A percentile compares a stretch with the other conserved stretches of the same genome.
These are phyloP conservation scores for Pseudomyrmex sp. DNA, from an alignment of 1,140 invertebrate species.

Conservation along the genomic window DNA sequence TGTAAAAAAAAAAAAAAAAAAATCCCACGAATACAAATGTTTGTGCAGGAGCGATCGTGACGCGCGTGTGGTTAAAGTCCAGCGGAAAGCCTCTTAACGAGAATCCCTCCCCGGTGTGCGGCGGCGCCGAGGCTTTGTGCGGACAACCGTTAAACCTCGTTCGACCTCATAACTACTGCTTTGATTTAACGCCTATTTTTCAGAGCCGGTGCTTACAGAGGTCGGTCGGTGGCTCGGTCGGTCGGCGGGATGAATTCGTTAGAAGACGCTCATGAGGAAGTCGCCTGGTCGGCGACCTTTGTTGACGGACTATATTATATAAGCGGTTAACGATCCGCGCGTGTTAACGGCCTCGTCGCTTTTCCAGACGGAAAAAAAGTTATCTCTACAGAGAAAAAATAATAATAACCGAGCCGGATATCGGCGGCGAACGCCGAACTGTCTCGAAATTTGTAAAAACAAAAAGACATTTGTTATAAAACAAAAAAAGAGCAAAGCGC, in stretches of 20 bases:
- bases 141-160: slow-evolving; percentile 51
- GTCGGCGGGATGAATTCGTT: slow-evolving; percentile 79
- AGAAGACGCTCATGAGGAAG: slow-evolving; percentile 61
- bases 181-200: slow-evolving; percentile 71
- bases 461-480: too few species aligned
- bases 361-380: slow-evolving; percentile 5
- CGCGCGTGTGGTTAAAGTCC: slow-evolving; percentile 35
- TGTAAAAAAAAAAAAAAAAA: slow-evolving; percentile 16
- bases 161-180: slow-evolving; percentile 59
- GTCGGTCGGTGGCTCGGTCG: slow-evolving; percentile 75
- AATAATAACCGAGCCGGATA: background rate
- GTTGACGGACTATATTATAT: slow-evolving; percentile 11
- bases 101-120: slow-evolving; percentile 30
- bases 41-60: slow-evolving; percentile 36
- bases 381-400: background rate
- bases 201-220: slow-evolving; percentile 73
- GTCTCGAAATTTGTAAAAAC: background rate
- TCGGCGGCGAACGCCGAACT: background rate
- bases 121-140: slow-evolving; percentile 31
- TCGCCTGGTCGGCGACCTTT: slow-evolving; percentile 31
- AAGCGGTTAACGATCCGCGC: slow-evolving; percentile 10
- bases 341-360: background rate
- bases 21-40: slow-evolving; percentile 41
- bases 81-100: slow-evolving; percentile 51
- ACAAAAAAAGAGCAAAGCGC: too few species aligned